Evolutionary conservation across 2,797 vertebrate species (phyloP).

Genomic region (Enteromius thamalakanensis): DNA sequence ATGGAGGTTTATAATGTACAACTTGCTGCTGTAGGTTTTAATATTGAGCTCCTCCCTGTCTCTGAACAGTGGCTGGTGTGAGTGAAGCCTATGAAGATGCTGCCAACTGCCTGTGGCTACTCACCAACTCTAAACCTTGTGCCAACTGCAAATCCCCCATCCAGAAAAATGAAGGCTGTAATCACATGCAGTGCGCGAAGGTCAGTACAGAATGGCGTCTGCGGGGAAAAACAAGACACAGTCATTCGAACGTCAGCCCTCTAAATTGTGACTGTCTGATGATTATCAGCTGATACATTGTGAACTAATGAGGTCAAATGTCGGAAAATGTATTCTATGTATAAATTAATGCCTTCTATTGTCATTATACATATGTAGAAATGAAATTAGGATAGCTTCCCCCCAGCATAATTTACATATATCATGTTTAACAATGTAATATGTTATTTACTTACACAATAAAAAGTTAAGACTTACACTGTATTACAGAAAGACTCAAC

Average conservation of each 20-base stretch:
- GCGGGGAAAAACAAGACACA: neutral
- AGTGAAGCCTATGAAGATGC: conserved; percentile 96
- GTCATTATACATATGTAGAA: too few relatives aligned
- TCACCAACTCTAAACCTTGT: conserved; percentile 94
- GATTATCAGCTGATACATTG: neutral
- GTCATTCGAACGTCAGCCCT: neutral
- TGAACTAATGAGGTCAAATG: neutral
- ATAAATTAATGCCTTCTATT: too few relatives aligned
- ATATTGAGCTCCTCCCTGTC: conserved; percentile 7
- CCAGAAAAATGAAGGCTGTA: conserved; percentile 98
- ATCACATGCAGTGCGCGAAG: conserved; percentile 98
- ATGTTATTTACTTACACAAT: too few relatives aligned
- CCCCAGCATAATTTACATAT: too few relatives aligned
- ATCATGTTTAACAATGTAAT: too few relatives aligned
- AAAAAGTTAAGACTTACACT: too few relatives aligned
- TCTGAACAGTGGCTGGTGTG: conserved; percentile 90
- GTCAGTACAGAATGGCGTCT: conserved; percentile 62
- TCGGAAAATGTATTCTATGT: neutral
- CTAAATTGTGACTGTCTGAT: neutral
- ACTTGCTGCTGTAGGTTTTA: neutral
- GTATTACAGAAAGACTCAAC: neutral
- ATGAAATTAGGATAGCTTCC: too few relatives aligned
- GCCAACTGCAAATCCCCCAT: conserved; percentile 98
- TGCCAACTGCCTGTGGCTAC: conserved; percentile 96
- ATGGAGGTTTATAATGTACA: neutral